These are phyloP conservation scores for Sarcophaga caerulescens DNA, from an alignment of 2,888 invertebrate species.

Conservation along the genomic window DNA sequence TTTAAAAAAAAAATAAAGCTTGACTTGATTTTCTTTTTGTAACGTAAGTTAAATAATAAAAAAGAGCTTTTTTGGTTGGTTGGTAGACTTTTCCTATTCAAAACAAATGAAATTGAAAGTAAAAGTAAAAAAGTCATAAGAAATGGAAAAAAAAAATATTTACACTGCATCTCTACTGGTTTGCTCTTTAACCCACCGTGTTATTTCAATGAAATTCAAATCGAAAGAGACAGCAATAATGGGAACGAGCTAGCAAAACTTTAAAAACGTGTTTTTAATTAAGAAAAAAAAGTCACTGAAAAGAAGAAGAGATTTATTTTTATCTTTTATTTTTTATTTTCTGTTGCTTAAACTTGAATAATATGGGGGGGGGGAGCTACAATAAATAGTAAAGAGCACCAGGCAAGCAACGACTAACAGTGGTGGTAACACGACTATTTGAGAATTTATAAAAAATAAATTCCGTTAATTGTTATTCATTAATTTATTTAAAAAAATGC, in stretches of 20 bases:
- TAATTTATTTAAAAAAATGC: too few relatives aligned
- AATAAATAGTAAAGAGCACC: too few relatives aligned
- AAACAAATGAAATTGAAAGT: neutral
- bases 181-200: constrained; percentile 3
- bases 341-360: too few relatives aligned
- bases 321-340: too few relatives aligned
- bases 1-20: too few relatives aligned
- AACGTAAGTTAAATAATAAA: neutral
- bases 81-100: neutral
- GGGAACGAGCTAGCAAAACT: neutral
- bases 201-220: neutral
- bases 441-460: too few relatives aligned
- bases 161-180: neutral
- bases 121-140: neutral
- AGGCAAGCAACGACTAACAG: too few relatives aligned
- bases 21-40: too few relatives aligned
- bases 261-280: neutral
- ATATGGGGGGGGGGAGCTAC: too few relatives aligned
- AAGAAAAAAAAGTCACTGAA: neutral
- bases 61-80: neutral
- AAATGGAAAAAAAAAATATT: neutral
- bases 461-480: too few relatives aligned
- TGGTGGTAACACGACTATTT: too few relatives aligned
- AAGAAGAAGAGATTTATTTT: neutral
- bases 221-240: neutral